Conservation (phyloP, 2,888 invertebrate genomes). For the Spialia ferax region DNA sequence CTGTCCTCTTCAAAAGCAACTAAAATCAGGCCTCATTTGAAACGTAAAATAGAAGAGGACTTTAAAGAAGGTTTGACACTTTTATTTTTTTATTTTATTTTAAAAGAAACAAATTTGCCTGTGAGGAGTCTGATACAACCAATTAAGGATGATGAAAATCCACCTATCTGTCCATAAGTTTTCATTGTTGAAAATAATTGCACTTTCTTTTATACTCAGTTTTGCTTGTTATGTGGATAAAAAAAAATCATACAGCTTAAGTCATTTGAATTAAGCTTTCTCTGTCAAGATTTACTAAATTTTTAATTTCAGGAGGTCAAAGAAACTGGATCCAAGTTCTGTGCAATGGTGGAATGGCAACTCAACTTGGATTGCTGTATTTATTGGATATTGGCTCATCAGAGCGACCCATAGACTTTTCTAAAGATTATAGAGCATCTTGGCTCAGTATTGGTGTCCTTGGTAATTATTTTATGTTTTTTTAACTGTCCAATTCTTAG, state of each 20-base stretch:
- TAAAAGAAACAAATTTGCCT: too few relatives aligned
- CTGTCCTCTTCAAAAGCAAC: constrained; percentile 93
- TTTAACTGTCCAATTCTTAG: too few relatives aligned
- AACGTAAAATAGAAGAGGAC: constrained; percentile 90
- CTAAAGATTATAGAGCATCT: constrained; percentile 91
- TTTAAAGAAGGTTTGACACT: constrained; percentile 93
- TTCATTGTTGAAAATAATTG: too few relatives aligned
- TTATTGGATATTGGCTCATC: constrained; percentile 92
- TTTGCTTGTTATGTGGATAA: too few relatives aligned
- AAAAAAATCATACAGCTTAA: too few relatives aligned
- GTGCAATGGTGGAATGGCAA: constrained; percentile 96
- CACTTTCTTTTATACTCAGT: too few relatives aligned
- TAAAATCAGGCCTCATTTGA: constrained; percentile 89
- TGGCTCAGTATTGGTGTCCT: constrained; percentile 94
- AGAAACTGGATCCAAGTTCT: constrained; percentile 96
- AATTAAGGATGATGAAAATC: too few relatives aligned
- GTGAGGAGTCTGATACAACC: too few relatives aligned
- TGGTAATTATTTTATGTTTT: constrained; percentile 79
- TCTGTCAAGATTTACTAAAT: not conserved
- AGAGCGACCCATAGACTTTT: constrained; percentile 93
- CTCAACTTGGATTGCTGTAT: constrained; percentile 92
- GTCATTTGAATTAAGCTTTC: not conserved
- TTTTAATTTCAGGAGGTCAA: constrained; percentile 89
- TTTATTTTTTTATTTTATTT: not conserved
- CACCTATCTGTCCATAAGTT: too few relatives aligned